Base-by-base conservation (phyloP, 2,888 invertebrate genomes). In the Pristionchus arcanus region DNA sequence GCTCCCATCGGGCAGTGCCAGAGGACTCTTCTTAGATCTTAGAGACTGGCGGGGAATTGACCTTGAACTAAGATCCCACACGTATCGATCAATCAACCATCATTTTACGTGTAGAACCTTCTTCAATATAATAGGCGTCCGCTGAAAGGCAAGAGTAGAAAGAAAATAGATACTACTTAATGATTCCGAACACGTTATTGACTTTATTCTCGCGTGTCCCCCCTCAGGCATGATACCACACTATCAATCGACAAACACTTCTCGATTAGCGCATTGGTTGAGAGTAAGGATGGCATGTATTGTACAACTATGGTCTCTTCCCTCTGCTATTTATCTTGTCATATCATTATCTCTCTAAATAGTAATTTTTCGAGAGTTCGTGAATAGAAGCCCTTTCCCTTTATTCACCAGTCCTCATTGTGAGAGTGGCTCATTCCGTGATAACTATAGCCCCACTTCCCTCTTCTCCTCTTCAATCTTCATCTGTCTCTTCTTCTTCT, bases 361-460 rank as follows among this genome's bases (percentile, higher is more conserved):
- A n/a, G n/a, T n/a, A n/a, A n/a, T n/a, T n/a, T n/a, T n/a, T n/a
- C n/a, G n/a, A n/a, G n/a, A n/a, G n/a, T n/a, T n/a, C n/a, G n/a
- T n/a, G n/a, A n/a, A n/a, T n/a, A n/a, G n/a, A n/a, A n/a, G n/a
- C n/a, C n/a, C n/a, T n/a, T n/a, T n/a, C n/a, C n/a, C 74, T 31
- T 74, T 19, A 25, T 19, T 31, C 9, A 7, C 28, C 28, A 49
- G 11, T n/a, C n/a, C n/a, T n/a, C n/a, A n/a, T 49, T 49, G 15
- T 25, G 31, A 34, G 21, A 37, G 37, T 37, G 74, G 0, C 74
- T 74, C 74, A 34, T 74, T 74, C 37, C 74, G 37, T 74, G 49
- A 81, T 81, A 81, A 53, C 81, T 81, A 81, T 81, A 53, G 81
- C 25, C 42, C 81, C 81, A 49, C 49, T 53, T n/a, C 68, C 31